phyloP scores from a whole-genome alignment of 2,113 vertebrate species.

The Vireo altiloquus region DNA sequence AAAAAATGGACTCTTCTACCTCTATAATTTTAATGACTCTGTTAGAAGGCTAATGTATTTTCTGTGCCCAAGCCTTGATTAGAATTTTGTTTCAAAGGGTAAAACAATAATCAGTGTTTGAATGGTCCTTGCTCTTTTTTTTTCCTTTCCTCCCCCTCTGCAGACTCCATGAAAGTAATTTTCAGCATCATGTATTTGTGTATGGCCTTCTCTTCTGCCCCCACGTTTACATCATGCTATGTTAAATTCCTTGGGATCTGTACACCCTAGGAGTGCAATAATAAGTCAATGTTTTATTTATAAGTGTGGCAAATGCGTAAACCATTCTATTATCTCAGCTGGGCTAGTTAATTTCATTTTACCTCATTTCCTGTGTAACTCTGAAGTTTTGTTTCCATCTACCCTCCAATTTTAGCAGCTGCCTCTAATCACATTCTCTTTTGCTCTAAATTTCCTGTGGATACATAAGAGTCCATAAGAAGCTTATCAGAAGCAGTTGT shows the following conservation, averaged over 20 bases:
- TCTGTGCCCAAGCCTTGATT: neutral
- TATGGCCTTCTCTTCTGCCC: neutral
- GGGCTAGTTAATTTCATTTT: neutral
- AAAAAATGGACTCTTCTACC: neutral
- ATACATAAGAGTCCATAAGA: neutral
- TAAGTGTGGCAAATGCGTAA: neutral
- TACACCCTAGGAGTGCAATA: neutral
- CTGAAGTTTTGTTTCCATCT: constrained; percentile 16
- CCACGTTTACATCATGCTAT: neutral
- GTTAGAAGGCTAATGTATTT: neutral
- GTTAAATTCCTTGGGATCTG: neutral
- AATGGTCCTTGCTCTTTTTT: neutral
- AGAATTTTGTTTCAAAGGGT: neutral
- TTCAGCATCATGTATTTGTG: neutral
- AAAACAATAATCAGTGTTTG: neutral
- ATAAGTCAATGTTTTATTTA: constrained; percentile 36
- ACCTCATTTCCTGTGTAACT: neutral
- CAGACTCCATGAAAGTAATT: neutral
- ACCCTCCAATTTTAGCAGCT: constrained; percentile 8
- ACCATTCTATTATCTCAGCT: constrained; percentile 36
- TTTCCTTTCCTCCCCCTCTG: neutral
- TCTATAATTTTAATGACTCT: neutral
- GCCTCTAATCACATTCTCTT: neutral
- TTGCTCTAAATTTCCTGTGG: neutral
- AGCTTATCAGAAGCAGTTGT: neutral